A percentile compares a stretch with the other conserved stretches of the same genome.
Evolutionary conservation across 2,797 vertebrate species (phyloP).

Genomic region (Orestias chungarensis): DNA sequence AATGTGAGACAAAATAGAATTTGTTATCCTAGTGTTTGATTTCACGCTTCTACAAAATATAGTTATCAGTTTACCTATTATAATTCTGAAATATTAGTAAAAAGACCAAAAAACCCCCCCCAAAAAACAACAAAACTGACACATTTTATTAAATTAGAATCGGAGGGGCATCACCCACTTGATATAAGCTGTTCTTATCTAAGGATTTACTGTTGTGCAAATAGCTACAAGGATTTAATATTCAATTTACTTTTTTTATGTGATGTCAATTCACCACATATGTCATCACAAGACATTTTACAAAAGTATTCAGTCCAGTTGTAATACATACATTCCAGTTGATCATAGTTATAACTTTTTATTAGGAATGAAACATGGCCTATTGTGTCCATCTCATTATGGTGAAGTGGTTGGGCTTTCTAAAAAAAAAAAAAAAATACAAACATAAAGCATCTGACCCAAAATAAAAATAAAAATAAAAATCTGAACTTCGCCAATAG

Average conservation of each 20-base stretch:
- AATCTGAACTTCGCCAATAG: too few species aligned
- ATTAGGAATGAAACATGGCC: too few species aligned
- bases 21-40: constrained; percentile 58
- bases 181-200: constrained; percentile 66
- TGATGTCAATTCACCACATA: too few species aligned
- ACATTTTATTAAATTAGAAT: constrained; percentile 75
- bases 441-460: too few species aligned
- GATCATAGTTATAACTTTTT: too few species aligned
- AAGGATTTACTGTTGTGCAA: constrained; percentile 53
- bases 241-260: too few species aligned
- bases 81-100: constrained; percentile 71
- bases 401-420: too few species aligned
- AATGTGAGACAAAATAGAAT: constrained; percentile 56
- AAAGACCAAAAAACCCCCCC: constrained; percentile 73
- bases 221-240: constrained; percentile 62
- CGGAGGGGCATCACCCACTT: constrained; percentile 61
- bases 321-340: not conserved
- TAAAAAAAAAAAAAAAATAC: too few species aligned
- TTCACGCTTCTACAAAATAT: constrained; percentile 65
- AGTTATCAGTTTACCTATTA: constrained; percentile 63
- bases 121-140: too few species aligned
- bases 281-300: too few species aligned
- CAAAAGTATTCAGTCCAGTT: constrained; percentile 22
- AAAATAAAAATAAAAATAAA: too few species aligned
- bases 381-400: too few species aligned